phyloP scores from a whole-genome alignment of 2,797 vertebrate species.

The Sciurus carolinensis region DNA sequence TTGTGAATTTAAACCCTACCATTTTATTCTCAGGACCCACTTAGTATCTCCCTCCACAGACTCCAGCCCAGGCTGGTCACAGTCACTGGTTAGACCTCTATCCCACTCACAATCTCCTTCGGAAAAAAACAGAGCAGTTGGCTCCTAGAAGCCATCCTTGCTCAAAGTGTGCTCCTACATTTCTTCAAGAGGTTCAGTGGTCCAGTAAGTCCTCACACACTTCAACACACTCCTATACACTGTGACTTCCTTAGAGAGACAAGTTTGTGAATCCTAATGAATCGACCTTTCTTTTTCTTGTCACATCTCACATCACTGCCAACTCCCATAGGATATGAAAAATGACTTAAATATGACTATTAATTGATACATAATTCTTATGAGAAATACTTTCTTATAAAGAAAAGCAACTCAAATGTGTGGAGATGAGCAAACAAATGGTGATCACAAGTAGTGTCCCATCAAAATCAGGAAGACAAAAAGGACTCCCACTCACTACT shows the following conservation, averaged over 20 bases:
- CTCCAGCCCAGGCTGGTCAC: neutral
- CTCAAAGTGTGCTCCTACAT: neutral
- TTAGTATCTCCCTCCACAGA: neutral
- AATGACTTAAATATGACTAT: neutral
- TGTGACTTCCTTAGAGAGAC: neutral
- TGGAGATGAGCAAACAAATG: neutral
- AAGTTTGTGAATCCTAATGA: neutral
- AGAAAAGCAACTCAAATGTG: neutral
- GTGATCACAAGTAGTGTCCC: neutral
- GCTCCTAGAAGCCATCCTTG: neutral
- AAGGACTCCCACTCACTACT: neutral
- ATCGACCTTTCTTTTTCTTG: neutral
- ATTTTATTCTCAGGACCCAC: neutral
- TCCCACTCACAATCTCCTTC: neutral
- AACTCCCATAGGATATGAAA: constrained; percentile 18
- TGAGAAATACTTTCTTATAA: constrained; percentile 14
- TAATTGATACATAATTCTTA: constrained; percentile 29
- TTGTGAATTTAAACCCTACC: neutral
- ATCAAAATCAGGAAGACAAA: neutral
- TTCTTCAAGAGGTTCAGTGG: neutral
- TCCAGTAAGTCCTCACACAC: neutral
- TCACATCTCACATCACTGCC: neutral
- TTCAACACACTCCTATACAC: neutral
- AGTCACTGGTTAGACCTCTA: neutral
- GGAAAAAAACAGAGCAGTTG: neutral